phyloP scores from a whole-genome alignment of 1,140 invertebrate species.

The Caenorhabditis latens region DNA sequence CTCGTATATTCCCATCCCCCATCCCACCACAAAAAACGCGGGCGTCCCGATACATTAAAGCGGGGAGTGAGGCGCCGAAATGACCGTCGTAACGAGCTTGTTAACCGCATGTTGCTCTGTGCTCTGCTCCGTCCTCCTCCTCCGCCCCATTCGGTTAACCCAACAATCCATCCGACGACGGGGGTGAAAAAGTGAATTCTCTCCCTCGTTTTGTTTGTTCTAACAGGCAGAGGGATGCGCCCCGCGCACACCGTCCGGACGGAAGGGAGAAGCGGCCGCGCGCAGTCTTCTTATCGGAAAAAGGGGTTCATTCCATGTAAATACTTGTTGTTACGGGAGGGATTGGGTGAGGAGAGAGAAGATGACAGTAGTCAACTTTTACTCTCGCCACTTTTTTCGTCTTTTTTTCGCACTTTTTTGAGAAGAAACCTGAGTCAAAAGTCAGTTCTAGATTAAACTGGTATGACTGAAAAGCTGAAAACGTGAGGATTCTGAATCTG shows the following conservation, averaged over 20 bases:
- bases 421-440: too few relatives aligned
- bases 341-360: too few relatives aligned
- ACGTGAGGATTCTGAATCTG: too few relatives aligned
- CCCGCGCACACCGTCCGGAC: not conserved
- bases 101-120: conserved; percentile 48
- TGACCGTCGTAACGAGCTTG: conserved; percentile 46
- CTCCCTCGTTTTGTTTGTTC: conserved; percentile 17
- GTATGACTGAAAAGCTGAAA: too few relatives aligned
- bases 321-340: not conserved
- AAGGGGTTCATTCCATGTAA: conserved; percentile 33
- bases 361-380: not conserved
- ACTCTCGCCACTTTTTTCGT: not conserved
- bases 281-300: not conserved
- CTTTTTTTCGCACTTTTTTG: not conserved
- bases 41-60: conserved; percentile 12
- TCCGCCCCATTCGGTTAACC: not conserved
- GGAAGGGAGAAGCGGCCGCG: not conserved
- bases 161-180: not conserved
- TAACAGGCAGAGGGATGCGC: conserved; percentile 8
- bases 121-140: not conserved
- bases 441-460: too few relatives aligned
- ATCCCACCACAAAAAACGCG: too few relatives aligned
- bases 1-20: too few relatives aligned
- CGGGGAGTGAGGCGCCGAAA: conserved; percentile 29
- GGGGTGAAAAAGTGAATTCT: conserved; percentile 24